Base-by-base conservation (phyloP, 2,113 vertebrate species). In the Tiliqua scincoides region DNA sequence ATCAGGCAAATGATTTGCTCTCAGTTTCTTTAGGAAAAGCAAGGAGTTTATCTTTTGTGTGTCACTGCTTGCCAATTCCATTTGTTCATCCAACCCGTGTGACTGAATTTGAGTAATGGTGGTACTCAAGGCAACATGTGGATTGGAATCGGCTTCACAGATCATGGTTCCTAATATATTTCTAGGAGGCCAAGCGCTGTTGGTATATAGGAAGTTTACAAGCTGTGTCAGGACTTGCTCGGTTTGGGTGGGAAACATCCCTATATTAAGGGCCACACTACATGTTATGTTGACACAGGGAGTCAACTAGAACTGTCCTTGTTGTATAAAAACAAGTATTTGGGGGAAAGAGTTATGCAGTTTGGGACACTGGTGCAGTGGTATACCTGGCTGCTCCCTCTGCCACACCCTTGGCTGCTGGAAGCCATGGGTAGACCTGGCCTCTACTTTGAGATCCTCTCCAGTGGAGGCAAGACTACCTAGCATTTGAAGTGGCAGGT, bases 11-110 rank as follows among this genome's bases (percentile, higher is more conserved):
- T 32, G 1, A 25, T 2, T 89, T 52, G 79, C 12, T 40, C 84
- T 89, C n/a, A 75, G 35, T 32, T 89, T 91, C 91, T 72, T 74
- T 88, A 85, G 6, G 7, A 91, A 84, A 20, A 86, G 3, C 0
- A 84, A 72, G 79, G 32, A 82, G 70, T 85, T 14, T 81, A 43
- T 79, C 37, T 37, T 74, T 74, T 70, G 0, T 30, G 18, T 75
- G 77, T 86, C 67, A 40, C 71, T 80, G 52, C 6, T 68, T 40
- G 48, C 63, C 85, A 89, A 1, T 1, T 57, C 21, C 2, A 65
- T 83, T 86, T 87, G 32, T 79, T 76, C 70, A 9, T 14, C 77
- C 85, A 82, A 91, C 12, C 75, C 40, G 25, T 0, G 0, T 1
- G 2, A 32, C 0, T 67, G 30, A 83, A 78, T 62, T 52, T 40